Evolutionary conservation across 1,140 invertebrate genomes (phyloP).

Genomic region (Mycetomoellerius zeteki): DNA sequence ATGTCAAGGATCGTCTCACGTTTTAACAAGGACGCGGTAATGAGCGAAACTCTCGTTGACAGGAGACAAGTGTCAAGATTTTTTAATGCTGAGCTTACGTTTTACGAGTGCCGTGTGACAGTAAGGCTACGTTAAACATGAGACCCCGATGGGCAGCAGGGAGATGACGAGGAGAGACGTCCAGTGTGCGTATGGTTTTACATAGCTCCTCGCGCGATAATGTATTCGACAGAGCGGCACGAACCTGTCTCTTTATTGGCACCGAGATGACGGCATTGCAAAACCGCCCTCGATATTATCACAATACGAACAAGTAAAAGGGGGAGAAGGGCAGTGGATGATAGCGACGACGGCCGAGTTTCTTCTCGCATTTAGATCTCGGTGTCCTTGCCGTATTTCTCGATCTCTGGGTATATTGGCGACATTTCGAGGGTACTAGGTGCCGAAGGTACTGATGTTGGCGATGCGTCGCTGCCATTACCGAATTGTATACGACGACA

Average conservation of each 20-base stretch:
- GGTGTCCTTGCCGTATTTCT: slow-evolving; percentile 92
- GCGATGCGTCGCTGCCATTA: slow-evolving; percentile 91
- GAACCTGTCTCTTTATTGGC: slow-evolving; percentile 64
- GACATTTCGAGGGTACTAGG: slow-evolving; percentile 94
- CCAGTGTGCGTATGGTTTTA: background rate
- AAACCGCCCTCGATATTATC: slow-evolving; percentile 78
- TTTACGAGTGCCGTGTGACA: slow-evolving; percentile 27
- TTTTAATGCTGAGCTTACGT: slow-evolving; percentile 9
- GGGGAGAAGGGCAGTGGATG: background rate
- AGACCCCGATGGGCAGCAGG: background rate
- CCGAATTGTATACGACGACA: slow-evolving; percentile 90
- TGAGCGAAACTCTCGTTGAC: slow-evolving; percentile 12
- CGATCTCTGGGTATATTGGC: slow-evolving; percentile 93
- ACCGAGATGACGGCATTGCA: slow-evolving; percentile 27
- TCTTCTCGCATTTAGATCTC: slow-evolving; percentile 89
- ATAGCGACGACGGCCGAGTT: background rate
- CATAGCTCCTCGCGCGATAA: background rate
- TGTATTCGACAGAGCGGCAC: slow-evolving; percentile 57
- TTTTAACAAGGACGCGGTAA: slow-evolving; percentile 31
- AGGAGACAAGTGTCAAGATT: slow-evolving; percentile 1
- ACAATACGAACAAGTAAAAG: slow-evolving; percentile 73
- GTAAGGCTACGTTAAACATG: background rate
- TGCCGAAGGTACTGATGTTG: slow-evolving; percentile 92
- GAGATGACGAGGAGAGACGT: background rate
- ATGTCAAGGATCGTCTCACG: background rate